Conservation (phyloP, 2,113 vertebrate genomes). For the Actenoides lindsayi region DNA sequence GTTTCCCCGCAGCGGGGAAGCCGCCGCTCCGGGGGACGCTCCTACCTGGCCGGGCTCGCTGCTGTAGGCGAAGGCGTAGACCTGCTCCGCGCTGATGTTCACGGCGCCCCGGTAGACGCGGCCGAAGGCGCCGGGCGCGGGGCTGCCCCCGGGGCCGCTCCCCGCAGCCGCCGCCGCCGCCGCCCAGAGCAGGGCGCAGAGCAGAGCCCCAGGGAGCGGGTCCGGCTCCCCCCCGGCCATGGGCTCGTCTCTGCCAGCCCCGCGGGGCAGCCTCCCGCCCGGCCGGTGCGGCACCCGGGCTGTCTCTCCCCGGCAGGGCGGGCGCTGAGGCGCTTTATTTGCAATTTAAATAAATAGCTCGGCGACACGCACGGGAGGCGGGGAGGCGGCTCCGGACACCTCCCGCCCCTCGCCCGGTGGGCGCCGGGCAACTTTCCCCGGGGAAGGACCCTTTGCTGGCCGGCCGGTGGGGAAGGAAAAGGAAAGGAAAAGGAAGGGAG, state of each 20-base stretch:
- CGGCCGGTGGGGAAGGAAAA: not conserved
- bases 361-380: not conserved
- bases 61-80: conserved; percentile 80
- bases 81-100: conserved; percentile 67
- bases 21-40: not conserved
- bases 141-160: not conserved
- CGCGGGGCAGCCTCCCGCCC: not conserved
- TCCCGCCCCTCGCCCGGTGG: not conserved
- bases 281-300: not conserved
- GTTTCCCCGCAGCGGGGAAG: not conserved
- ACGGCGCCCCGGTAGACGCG: conserved; percentile 73
- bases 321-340: not conserved
- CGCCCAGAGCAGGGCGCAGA: conserved; percentile 48
- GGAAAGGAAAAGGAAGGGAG: not conserved
- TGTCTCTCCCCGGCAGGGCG: not conserved
- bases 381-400: not conserved
- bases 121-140: conserved; percentile 57
- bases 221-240: not conserved
- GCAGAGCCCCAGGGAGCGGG: not conserved
- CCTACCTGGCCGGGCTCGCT: conserved; percentile 78
- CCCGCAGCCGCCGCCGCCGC: not conserved
- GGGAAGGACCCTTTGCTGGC: not conserved
- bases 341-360: not conserved
- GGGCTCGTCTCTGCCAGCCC: not conserved
- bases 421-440: not conserved